A percentile compares a stretch with the other conserved stretches of the same genome.
These are phyloP conservation scores for Coptodon rendalli DNA, from an alignment of 2,113 vertebrate genomes.

Conservation along the genomic window DNA sequence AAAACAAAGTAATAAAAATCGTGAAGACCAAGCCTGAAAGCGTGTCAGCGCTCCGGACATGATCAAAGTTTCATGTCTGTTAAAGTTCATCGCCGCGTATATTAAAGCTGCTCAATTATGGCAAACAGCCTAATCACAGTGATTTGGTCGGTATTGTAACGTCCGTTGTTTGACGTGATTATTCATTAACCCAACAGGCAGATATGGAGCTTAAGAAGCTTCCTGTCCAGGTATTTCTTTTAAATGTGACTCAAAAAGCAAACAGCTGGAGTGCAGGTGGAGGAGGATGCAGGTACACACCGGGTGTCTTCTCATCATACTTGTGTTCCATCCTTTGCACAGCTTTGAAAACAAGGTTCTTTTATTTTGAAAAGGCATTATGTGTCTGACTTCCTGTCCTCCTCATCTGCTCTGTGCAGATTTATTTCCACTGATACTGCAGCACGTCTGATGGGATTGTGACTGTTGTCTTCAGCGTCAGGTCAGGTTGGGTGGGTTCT, in stretches of 20 bases:
- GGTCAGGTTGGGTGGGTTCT: background rate
- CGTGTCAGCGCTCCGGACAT: background rate
- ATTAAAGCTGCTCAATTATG: background rate
- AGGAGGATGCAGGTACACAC: background rate
- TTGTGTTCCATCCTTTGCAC: background rate
- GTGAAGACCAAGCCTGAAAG: background rate
- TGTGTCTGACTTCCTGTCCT: background rate
- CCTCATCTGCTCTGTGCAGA: background rate
- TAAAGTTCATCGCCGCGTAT: background rate
- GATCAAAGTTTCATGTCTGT: background rate
- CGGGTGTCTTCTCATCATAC: background rate
- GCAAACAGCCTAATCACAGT: background rate
- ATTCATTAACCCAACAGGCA: background rate
- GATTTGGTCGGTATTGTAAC: background rate
- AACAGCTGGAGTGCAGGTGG: background rate
- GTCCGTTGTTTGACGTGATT: background rate
- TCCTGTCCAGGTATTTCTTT: background rate
- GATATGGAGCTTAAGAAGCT: no score
- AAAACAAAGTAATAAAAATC: background rate
- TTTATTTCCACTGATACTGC: background rate
- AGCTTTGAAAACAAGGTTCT: background rate
- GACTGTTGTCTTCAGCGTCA: accelerated
- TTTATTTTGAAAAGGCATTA: accelerated
- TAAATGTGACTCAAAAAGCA: background rate
- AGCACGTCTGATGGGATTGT: background rate